Base-by-base conservation (phyloP, 1,140 invertebrate genomes). In the Leucophenga varia region DNA sequence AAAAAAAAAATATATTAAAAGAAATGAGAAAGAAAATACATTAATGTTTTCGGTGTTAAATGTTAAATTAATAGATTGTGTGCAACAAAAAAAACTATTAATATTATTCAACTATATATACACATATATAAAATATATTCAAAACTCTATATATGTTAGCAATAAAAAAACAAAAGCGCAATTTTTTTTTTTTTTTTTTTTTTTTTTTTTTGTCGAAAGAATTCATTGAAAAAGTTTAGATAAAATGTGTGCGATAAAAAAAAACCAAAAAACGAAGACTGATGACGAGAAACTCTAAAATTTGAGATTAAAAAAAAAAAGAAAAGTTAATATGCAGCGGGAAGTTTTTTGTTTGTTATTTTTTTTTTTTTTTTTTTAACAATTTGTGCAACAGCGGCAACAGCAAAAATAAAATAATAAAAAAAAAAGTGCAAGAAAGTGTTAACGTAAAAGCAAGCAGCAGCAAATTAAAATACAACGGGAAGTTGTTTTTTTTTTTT, bases 1-100 rank as follows among this genome's bases (percentile, higher is more conserved):
- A 8, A 34, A 42, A 55, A 55, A 55, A 38, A 65, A 49, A 52
- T 43, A 57, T 57, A 49, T 54, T 49, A 53, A 59, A 47, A 13
- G 13, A 34, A 34, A 34, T n/a, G 13, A 34, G 13, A 34, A 34
- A 9, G 13, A 34, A 34, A 34, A 51, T 43, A 57, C 10, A 25
- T 25, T 67, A 67, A n/a, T n/a, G n/a, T n/a, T n/a, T n/a, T n/a
- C n/a, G n/a, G 63, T 56, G 51, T 67, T 63, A 67, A 54, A 48
- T 61, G 52, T 67, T 54, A 59, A 63, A 65, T 65, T 67, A 67
- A 61, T 67, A 67, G 63, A 67, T 59, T 54, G 63, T 67, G 63
- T 67, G 63, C 56, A 31, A 49, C 47, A 57, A 49, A 16, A 35
- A 51, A 25, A 51, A 32, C 18, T 31, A 43, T 38, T 39, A 18